Evolutionary conservation across 2,888 invertebrate genomes (phyloP).

Genomic region (Drosophila paucipuncta): DNA sequence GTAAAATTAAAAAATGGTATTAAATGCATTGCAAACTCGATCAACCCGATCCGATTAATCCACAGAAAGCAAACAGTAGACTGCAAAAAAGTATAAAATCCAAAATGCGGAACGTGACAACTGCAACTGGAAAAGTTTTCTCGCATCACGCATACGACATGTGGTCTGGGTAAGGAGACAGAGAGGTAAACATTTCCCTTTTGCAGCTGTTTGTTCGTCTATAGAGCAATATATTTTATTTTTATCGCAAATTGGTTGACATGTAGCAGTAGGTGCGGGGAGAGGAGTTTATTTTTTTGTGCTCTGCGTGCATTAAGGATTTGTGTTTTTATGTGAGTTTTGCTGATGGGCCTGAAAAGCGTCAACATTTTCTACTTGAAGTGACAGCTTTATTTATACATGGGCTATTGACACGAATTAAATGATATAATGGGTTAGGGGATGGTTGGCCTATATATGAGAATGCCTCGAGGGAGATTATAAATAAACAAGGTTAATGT

Average conservation of each 20-base stretch:
- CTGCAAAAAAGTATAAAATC: constrained; percentile 24
- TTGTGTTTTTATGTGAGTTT: constrained; percentile 43
- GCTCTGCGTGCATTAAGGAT: background rate
- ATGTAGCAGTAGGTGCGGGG: constrained; percentile 23
- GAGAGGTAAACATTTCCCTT: constrained; percentile 18
- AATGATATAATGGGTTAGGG: constrained; percentile 13
- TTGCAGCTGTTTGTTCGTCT: constrained; percentile 48
- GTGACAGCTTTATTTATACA: constrained; percentile 44
- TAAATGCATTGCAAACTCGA: background rate
- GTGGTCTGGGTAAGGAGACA: constrained; percentile 10
- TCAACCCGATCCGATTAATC: background rate
- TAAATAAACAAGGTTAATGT: background rate
- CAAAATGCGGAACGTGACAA: constrained; percentile 70
- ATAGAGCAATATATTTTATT: constrained; percentile 75
- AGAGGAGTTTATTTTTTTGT: background rate
- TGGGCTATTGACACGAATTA: constrained; percentile 53
- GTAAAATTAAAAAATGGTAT: background rate
- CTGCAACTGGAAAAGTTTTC: constrained; percentile 56
- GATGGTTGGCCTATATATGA: background rate
- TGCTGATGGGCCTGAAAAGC: constrained; percentile 33
- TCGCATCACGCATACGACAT: constrained; percentile 66
- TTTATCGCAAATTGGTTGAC: constrained; percentile 76
- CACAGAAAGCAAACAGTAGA: constrained; percentile 9
- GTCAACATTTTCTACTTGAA: constrained; percentile 44
- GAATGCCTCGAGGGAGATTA: background rate